These are phyloP conservation scores for Gallinago media DNA, from an alignment of 2,113 vertebrate species.

Conservation along the genomic window DNA sequence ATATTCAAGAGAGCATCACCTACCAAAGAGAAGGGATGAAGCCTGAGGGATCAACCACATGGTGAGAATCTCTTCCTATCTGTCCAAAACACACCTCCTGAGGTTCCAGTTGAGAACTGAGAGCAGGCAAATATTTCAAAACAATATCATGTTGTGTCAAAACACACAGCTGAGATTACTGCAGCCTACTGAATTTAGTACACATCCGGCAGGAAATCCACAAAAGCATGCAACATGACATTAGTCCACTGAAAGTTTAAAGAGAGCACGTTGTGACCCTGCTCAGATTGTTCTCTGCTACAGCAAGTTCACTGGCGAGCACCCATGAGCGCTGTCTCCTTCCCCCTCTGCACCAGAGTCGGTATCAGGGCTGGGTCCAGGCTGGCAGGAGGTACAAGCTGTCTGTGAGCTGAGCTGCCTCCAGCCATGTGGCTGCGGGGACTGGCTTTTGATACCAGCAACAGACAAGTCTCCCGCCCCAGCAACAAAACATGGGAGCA, in stretches of 20 bases:
- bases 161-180: not conserved
- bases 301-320: not conserved
- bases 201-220: not conserved
- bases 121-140: not conserved
- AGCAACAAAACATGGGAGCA: not conserved
- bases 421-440: not conserved
- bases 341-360: fast-evolving
- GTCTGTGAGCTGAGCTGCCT: not conserved
- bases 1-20: not conserved
- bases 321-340: fast-evolving
- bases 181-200: not conserved
- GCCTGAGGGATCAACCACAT: fast-evolving
- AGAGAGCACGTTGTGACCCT: not conserved
- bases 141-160: not conserved
- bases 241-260: not conserved
- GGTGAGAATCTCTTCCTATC: not conserved
- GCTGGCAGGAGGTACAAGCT: not conserved
- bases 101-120: not conserved
- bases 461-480: not conserved
- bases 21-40: not conserved
- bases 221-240: not conserved
- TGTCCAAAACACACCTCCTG: not conserved
- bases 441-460: not conserved
- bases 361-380: fast-evolving
- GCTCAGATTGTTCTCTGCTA: not conserved